Evolutionary conservation across 2,113 vertebrate species (phyloP), one percentile per base, ranked within the genome.

Genomic region (Phalacrocorax brasilianus): DNA sequence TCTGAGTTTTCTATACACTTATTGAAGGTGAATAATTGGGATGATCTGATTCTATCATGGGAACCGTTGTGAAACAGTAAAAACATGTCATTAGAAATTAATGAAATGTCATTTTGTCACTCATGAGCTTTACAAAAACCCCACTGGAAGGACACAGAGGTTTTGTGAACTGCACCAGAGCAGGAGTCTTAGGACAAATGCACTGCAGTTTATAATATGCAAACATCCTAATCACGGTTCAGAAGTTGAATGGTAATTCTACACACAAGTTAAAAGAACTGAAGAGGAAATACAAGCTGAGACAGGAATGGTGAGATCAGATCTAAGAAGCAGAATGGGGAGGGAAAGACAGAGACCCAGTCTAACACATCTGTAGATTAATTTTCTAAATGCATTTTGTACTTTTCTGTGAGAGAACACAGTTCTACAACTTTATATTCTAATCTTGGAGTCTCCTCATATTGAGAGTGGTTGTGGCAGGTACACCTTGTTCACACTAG

Each of bases 101-200:
- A 71, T 15, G 1, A 71, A 74, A 67, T n/a, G 28, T 2, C 5
- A 27, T 32, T 66, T 84, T 66, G 5, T 50, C 12, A 28, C 7
- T 62, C 1, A 0, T 5, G 14, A 86, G 4, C 2, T 47, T 72
- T 49, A 10, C n/a, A 18, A 50, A 49, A 47, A 21, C 0, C 3
- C 2, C 30, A 30, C 2, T 35, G 14, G 52, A 58, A 62, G 8
- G 8, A 32, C 28, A 55, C 5, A 58, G 16, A 58, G 20, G 24
- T 74, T 84, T 77, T 66, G 12, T 58, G n/a, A 70, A 11, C 12
- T 32, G 6, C 5, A 38, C 23, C 13, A 47, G 3, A 74, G 5
- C 0, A 49, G 42, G 53, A 72, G 12, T 68, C 53, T 33, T 76
- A 35, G 24, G 12, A 66, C 2, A 61, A 78, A 59, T 2, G 2